Percentiles rank a stretch among this genome's conserved stretches.
These are phyloP conservation scores for Seladonia tumulorum DNA, from an alignment of 2,888 invertebrate genomes.

Conservation along the genomic window DNA sequence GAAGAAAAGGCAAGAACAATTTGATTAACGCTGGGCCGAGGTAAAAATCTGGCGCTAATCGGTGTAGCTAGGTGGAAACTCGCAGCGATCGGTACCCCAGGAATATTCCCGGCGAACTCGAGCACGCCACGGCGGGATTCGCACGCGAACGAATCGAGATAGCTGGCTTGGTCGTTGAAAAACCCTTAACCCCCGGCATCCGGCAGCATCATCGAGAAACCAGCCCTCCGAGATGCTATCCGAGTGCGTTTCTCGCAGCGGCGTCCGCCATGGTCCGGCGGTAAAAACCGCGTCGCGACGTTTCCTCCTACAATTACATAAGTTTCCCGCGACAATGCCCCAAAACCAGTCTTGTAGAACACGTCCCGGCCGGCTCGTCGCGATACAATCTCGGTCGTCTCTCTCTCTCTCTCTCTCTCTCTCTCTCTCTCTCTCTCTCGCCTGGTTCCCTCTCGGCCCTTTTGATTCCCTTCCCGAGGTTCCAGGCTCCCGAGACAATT, in stretches of 20 bases:
- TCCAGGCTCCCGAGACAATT: constrained; percentile 50
- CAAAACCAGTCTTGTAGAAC: constrained; percentile 32
- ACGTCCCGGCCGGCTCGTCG: constrained; percentile 36
- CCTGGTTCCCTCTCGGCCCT: constrained; percentile 34
- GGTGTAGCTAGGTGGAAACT: neutral
- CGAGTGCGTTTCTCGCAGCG: neutral
- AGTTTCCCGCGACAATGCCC: constrained; percentile 45
- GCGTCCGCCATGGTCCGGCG: neutral
- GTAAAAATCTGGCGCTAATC: neutral
- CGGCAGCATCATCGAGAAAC: neutral
- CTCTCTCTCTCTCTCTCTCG: neutral
- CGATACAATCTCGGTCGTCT: constrained; percentile 54
- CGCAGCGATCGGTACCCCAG: neutral
- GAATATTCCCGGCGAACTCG: neutral
- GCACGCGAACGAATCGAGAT: constrained; percentile 14
- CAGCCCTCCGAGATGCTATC: constrained; percentile 9
- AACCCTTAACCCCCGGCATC: neutral
- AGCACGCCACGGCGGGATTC: neutral
- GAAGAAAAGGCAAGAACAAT: neutral
- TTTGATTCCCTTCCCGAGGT: constrained; percentile 44
- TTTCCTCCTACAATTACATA: constrained; percentile 49
- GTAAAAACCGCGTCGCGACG: neutral
- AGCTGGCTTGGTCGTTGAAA: constrained; percentile 5
- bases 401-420: constrained; percentile 21
- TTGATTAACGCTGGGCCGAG: neutral